A percentile compares a stretch with the other conserved stretches of the same genome.
Conservation (phyloP, 2,797 vertebrate genomes). For the Oryzias sinensis region DNA sequence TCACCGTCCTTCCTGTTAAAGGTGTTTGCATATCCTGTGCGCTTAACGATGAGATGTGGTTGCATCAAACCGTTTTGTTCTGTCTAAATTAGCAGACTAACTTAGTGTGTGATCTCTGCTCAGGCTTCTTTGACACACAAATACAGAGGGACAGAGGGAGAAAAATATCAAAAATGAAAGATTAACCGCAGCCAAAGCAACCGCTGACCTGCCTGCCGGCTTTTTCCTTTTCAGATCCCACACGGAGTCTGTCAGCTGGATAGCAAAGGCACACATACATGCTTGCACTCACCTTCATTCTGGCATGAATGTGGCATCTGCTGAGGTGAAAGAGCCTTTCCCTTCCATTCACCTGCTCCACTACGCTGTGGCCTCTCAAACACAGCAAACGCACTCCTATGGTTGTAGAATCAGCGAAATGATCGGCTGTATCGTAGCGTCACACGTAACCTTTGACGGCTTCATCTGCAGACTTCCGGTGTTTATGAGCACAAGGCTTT, state of each 20-base stretch:
- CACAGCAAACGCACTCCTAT: slow-evolving; percentile 13
- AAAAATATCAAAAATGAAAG: slow-evolving; percentile 33
- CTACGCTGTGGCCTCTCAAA: slow-evolving; percentile 24
- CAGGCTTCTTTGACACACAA: neutral
- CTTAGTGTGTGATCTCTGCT: slow-evolving; percentile 16
- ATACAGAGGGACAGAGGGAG: slow-evolving; percentile 5
- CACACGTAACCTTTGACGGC: slow-evolving; percentile 1
- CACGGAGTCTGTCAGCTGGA: slow-evolving; percentile 44
- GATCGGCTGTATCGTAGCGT: neutral
- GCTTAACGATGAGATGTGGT: no score
- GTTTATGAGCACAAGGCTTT: neutral
- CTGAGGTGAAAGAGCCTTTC: slow-evolving; percentile 32
- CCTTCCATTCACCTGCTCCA: slow-evolving; percentile 21
- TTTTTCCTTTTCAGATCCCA: slow-evolving; percentile 42
- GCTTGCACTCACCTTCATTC: slow-evolving; percentile 15
- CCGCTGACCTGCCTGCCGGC: slow-evolving; percentile 52
- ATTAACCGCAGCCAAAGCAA: slow-evolving; percentile 44
- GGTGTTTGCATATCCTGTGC: no score
- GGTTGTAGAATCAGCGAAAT: neutral
- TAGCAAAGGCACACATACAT: slow-evolving; percentile 32
- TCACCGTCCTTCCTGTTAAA: no score
- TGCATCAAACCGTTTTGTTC: no score
- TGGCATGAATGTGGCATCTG: slow-evolving; percentile 36
- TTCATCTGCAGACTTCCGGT: slow-evolving; percentile 26
- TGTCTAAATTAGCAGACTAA: no score